A percentile compares a stretch with the other conserved stretches of the same genome.
Evolutionary conservation across 1,140 invertebrate genomes (phyloP).

Genomic region (Ruditapes philippinarum): DNA sequence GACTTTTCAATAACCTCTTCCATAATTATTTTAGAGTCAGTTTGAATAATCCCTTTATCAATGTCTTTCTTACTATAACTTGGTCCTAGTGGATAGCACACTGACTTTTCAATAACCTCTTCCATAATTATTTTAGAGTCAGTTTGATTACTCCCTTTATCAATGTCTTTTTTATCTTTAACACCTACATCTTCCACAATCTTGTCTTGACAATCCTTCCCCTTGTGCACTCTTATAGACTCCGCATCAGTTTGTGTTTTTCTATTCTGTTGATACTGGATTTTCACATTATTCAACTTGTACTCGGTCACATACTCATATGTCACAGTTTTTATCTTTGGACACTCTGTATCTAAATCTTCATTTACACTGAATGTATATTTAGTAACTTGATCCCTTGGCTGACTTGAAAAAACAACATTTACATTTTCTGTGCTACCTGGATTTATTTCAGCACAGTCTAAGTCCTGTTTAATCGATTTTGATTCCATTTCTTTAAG

Average conservation of each 20-base stretch:
- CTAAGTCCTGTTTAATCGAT: no score
- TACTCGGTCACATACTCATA: conserved; percentile 63
- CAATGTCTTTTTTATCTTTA: not conserved
- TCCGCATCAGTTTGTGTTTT: conserved; percentile 60
- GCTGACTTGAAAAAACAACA: not conserved
- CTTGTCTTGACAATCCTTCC: not conserved
- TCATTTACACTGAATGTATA: conserved; percentile 63
- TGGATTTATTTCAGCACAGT: no score
- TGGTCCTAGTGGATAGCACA: conserved; percentile 54
- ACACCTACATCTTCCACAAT: not conserved
- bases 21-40: not conserved
- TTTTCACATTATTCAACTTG: conserved; percentile 62
- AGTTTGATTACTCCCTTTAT: not conserved
- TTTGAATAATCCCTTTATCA: no score
- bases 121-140: conserved; percentile 5
- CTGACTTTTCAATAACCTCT: conserved; percentile 40
- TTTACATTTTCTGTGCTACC: no score
- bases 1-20: conserved; percentile 51
- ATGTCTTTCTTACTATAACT: not conserved
- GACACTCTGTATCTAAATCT: conserved; percentile 42
- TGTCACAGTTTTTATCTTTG: conserved; percentile 59
- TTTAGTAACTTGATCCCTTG: conserved; percentile 9
- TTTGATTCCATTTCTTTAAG: no score
- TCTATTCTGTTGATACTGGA: conserved; percentile 57
- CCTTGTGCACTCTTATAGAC: no score